phyloP scores from a whole-genome alignment of 1,140 invertebrate genomes.

The Drosophila fuyamai region DNA sequence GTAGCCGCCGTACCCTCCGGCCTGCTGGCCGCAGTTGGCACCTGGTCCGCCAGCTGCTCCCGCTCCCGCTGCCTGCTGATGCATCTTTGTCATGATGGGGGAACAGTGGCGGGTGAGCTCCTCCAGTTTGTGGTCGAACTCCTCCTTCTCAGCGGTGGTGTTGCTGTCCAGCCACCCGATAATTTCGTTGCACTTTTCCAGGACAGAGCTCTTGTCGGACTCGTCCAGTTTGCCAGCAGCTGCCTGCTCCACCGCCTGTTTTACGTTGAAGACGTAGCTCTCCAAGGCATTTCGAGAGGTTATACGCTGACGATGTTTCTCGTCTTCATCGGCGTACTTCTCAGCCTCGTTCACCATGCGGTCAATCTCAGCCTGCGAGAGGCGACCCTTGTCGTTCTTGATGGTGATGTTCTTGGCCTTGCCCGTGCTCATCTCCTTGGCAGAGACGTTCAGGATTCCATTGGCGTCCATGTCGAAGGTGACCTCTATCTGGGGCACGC shows the following conservation, averaged over 20 bases:
- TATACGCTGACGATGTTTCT: slow-evolving; percentile 89
- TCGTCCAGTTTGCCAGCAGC: slow-evolving; percentile 85
- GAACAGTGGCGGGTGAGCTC: slow-evolving; percentile 86
- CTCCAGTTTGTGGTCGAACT: slow-evolving; percentile 87
- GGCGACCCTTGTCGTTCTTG: slow-evolving; percentile 93
- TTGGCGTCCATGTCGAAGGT: slow-evolving; percentile 88
- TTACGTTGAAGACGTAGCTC: slow-evolving; percentile 90
- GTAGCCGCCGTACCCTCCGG: slow-evolving; percentile 2
- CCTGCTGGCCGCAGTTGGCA: slow-evolving; percentile 7
- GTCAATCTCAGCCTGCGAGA: slow-evolving; percentile 93
- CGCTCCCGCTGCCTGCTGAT: slow-evolving; percentile 80
- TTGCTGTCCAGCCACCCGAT: slow-evolving; percentile 88
- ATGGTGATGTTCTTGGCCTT: slow-evolving; percentile 91
- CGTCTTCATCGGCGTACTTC: slow-evolving; percentile 86
- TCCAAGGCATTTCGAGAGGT: slow-evolving; percentile 87
- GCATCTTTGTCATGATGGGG: slow-evolving; percentile 87
- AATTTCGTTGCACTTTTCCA: slow-evolving; percentile 86
- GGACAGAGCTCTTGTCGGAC: slow-evolving; percentile 87
- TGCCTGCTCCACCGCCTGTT: slow-evolving; percentile 86
- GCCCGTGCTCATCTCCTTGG: slow-evolving; percentile 86
- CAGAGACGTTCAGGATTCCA: slow-evolving; percentile 88
- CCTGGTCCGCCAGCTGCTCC: slow-evolving; percentile 83
- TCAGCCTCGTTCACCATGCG: slow-evolving; percentile 77
- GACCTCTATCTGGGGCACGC: slow-evolving; percentile 92
- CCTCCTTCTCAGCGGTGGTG: slow-evolving; percentile 86